A percentile compares a stretch with the other conserved stretches of the same genome.
These are phyloP conservation scores for Cricetomys ansorgei DNA, from an alignment of 2,113 vertebrate genomes.

Conservation along the genomic window DNA sequence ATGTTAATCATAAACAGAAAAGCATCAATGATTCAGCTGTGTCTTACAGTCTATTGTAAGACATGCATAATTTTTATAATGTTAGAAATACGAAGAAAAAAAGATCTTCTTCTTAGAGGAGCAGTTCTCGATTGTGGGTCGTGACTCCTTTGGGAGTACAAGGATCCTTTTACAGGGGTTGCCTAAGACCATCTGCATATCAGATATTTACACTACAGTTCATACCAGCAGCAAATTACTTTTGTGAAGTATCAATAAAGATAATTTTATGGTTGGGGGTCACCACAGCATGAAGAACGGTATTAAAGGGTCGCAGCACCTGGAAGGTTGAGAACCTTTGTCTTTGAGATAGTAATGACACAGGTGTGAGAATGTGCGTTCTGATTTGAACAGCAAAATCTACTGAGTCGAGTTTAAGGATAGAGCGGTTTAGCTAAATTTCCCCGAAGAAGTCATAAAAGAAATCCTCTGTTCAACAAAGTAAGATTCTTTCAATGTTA, in stretches of 20 bases:
- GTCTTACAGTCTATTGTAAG: not conserved
- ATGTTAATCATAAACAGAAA: not conserved
- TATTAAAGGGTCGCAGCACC: no score
- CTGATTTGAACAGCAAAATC: not conserved
- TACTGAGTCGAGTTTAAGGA: slow-evolving; percentile 30
- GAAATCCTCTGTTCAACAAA: slow-evolving; percentile 9
- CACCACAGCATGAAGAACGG: no score
- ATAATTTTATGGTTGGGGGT: no score
- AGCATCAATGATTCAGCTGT: not conserved
- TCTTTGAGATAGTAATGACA: not conserved
- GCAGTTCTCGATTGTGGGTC: no score
- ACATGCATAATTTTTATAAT: not conserved
- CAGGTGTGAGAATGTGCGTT: not conserved
- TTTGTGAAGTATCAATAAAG: no score
- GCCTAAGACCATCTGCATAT: no score
- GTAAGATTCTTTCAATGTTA: slow-evolving; percentile 63
- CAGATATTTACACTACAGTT: no score
- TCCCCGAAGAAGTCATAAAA: slow-evolving; percentile 34
- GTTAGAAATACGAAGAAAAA: not conserved
- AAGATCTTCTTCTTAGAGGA: no score
- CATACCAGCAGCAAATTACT: no score
- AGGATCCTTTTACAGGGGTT: no score
- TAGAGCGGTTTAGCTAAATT: slow-evolving; percentile 55
- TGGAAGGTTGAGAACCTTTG: no score
- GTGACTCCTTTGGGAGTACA: no score